A percentile compares a stretch with the other conserved stretches of the same genome.
These are phyloP conservation scores for Phalacrocorax pelagicus DNA, from an alignment of 2,113 vertebrate species.

Conservation along the genomic window DNA sequence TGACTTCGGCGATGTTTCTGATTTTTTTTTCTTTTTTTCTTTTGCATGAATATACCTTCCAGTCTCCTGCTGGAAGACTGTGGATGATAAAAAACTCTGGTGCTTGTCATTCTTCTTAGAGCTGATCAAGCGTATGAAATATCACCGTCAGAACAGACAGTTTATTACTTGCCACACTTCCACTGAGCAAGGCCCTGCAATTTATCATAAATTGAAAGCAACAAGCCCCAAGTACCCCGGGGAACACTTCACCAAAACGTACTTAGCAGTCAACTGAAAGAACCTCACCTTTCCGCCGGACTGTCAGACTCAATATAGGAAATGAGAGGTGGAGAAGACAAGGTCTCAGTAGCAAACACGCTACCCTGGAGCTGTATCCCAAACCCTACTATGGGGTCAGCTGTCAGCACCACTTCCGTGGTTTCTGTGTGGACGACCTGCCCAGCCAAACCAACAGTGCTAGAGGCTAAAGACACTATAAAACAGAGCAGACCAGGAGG, in stretches of 20 bases:
- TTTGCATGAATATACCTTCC: conserved; percentile 44
- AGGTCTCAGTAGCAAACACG: conserved; percentile 94
- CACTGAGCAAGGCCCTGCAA: background rate
- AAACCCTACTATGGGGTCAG: conserved; percentile 92
- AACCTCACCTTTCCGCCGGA: conserved; percentile 91
- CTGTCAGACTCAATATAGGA: conserved; percentile 98
- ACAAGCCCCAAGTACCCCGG: background rate
- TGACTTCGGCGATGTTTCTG: background rate
- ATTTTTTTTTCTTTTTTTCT: background rate
- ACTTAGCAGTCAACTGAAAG: background rate
- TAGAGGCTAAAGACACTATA: conserved; percentile 95
- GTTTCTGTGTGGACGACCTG: conserved; percentile 98
- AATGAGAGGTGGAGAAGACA: conserved; percentile 96
- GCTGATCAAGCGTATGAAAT: conserved; percentile 51
- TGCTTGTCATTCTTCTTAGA: conserved; percentile 42
- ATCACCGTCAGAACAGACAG: conserved; percentile 48
- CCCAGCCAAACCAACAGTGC: conserved; percentile 93
- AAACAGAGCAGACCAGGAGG: conserved; percentile 40
- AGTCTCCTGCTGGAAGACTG: conserved; percentile 1
- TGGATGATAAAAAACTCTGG: conserved; percentile 34
- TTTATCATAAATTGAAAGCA: conserved; percentile 28
- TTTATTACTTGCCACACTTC: conserved; percentile 25
- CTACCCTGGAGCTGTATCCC: conserved; percentile 97
- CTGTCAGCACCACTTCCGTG: conserved; percentile 89
- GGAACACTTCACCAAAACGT: background rate